These are phyloP conservation scores for Amblyopsis rosae DNA, from an alignment of 2,113 vertebrate genomes.

Conservation along the genomic window DNA sequence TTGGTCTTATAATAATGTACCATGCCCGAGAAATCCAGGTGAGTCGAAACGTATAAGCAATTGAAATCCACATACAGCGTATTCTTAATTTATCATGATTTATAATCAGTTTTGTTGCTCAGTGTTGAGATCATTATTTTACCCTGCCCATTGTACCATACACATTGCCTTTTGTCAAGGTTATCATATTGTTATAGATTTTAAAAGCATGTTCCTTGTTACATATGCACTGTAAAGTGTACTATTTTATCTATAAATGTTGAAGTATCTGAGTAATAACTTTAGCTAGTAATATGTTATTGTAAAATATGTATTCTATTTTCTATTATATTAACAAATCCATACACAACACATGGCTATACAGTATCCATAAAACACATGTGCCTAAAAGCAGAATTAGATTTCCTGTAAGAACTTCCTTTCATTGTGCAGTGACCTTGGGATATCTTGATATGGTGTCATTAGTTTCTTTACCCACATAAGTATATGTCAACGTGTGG, in stretches of 20 bases:
- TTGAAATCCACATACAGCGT: too few species aligned
- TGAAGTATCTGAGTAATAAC: too few species aligned
- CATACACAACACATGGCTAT: background rate
- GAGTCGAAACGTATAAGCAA: slow-evolving; percentile 50
- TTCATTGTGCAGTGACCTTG: background rate
- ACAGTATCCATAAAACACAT: background rate
- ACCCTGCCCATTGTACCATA: too few species aligned
- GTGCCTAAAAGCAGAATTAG: background rate
- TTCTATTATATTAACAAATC: too few species aligned
- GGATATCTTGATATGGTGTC: background rate
- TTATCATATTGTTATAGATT: too few species aligned
- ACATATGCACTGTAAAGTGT: too few species aligned
- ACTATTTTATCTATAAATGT: too few species aligned
- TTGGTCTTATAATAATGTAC: slow-evolving; percentile 95
- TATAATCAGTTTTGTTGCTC: background rate
- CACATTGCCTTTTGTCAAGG: too few species aligned
- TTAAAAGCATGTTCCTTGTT: too few species aligned
- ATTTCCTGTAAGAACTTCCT: background rate
- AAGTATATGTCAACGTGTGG: background rate
- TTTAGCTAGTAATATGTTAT: too few species aligned
- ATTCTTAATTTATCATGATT: too few species aligned
- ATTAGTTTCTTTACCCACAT: background rate
- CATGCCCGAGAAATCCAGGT: slow-evolving; percentile 96
- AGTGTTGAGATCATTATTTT: slow-evolving; percentile 1
- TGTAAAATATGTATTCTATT: too few species aligned